These are phyloP conservation scores for Colinus virginianus DNA, from an alignment of 2,113 vertebrate genomes.

Conservation along the genomic window DNA sequence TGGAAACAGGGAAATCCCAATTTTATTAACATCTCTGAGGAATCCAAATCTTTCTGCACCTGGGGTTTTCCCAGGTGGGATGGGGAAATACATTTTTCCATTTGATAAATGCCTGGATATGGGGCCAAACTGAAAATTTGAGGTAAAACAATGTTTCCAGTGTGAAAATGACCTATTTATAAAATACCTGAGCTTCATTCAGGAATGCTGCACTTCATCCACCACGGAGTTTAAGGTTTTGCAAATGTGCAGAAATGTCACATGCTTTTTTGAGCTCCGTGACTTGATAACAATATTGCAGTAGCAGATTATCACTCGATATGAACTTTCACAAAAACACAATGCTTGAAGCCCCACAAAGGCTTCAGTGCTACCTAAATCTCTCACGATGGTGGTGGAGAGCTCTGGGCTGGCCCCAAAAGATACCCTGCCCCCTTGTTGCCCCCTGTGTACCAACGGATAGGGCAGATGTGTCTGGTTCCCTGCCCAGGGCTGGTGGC, in stretches of 20 bases:
- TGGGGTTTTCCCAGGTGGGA: conserved; percentile 65
- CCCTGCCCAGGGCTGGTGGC: neutral
- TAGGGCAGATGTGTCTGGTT: neutral
- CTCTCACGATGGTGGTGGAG: fast-evolving
- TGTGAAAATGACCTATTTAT: neutral
- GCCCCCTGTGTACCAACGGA: fast-evolving
- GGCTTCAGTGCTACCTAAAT: neutral
- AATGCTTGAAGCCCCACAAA: neutral
- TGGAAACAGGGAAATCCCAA: conserved; percentile 75
- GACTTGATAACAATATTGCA: neutral
- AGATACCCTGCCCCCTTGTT: neutral
- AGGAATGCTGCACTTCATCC: neutral
- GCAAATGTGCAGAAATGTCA: fast-evolving
- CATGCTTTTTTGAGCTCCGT: fast-evolving
- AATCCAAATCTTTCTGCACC: conserved; percentile 48
- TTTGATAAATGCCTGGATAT: conserved; percentile 15
- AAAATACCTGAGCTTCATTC: neutral
- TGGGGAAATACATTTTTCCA: conserved; percentile 54
- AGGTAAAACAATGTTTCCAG: neutral
- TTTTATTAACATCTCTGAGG: conserved; percentile 68
- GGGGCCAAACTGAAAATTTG: conserved; percentile 8
- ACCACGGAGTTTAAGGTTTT: neutral
- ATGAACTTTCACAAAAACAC: neutral
- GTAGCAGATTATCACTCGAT: neutral
- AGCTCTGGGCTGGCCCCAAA: neutral